Base-by-base conservation (phyloP, 1,140 invertebrate species). In the Cyclargus thomasi region DNA sequence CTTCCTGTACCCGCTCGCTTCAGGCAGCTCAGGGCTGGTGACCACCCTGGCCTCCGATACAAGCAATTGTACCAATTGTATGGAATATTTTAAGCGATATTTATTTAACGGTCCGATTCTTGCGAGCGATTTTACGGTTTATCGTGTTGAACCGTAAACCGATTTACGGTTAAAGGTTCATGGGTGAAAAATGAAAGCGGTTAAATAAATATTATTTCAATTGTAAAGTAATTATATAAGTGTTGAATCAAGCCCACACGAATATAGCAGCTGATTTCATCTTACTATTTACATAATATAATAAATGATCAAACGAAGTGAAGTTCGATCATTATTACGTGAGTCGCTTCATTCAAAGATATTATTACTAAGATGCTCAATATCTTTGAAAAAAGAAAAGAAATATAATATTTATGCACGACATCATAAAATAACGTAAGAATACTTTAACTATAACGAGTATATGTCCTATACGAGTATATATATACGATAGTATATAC, bases 91-190 rank as follows among this genome's bases (percentile, higher is more conserved):
- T 47, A 47, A 47, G 14, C 18, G 18, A 59, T 59, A 59, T 59
- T 59, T 59, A 59, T 59, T 59, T 59, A 59, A 59, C 55, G 18
- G 55, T 18, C 55, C 55, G 55, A 8, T 20, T 59, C 55, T 59
- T 59, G 20, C 55, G 55, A 20, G 20, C 55, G 55, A 20, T 59
- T 59, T 59, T 59, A 59, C 55, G 55, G 55, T 59, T 59, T 59
- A 59, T 59, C 21, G 55, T 59, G 55, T 59, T 59, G 10, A 20
- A 59, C 55, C 55, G 55, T 59, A 59, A 59, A 59, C 55, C 17
- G 55, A 59, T 59, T 59, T 59, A 59, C 18, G 55, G 55, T 59
- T 59, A 59, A 59, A 59, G 55, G 55, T 59, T 59, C 10, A 59
- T 20, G 20, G 18, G 18, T 20, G 18, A 59, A 59, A 59, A 59